Evolutionary conservation across 1,140 invertebrate genomes (phyloP).

Genomic region (Elysia chlorotica): DNA sequence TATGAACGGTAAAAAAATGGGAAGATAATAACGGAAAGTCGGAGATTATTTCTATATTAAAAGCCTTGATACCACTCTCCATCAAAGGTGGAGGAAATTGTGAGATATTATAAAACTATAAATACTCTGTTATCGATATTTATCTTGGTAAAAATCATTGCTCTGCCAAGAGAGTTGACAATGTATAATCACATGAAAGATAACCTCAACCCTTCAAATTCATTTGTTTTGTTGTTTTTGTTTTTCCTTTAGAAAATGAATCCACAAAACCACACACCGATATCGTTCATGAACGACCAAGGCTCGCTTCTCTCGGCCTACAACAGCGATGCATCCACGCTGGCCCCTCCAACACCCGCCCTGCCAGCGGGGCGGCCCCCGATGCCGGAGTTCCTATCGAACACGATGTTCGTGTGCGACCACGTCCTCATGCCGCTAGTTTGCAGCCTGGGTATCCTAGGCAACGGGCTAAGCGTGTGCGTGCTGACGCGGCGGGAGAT

Average conservation of each 20-base stretch:
- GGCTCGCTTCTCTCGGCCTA: not conserved
- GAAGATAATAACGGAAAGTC: too few species aligned
- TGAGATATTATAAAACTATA: too few species aligned
- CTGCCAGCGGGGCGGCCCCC: not conserved
- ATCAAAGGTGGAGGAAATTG: too few species aligned
- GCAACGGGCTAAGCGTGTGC: slow-evolving; percentile 86
- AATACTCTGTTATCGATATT: too few species aligned
- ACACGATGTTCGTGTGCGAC: slow-evolving; percentile 22
- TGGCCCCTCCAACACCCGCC: not conserved
- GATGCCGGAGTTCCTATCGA: slow-evolving; percentile 18
- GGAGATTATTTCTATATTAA: too few species aligned
- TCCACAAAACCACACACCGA: not conserved
- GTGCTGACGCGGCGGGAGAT: slow-evolving; percentile 85
- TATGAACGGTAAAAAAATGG: too few species aligned
- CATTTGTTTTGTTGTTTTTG: not conserved
- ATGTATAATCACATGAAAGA: not conserved
- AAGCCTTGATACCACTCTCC: too few species aligned
- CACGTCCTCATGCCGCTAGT: slow-evolving; percentile 71
- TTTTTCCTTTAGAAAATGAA: not conserved
- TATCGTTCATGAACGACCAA: not conserved
- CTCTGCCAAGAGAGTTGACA: not conserved
- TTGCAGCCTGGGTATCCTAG: slow-evolving; percentile 81
- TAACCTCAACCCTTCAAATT: not conserved
- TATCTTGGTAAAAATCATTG: too few species aligned
- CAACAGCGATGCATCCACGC: not conserved